Evolutionary conservation across 2,888 invertebrate species (phyloP).

Genomic region (Hesperia comma): DNA sequence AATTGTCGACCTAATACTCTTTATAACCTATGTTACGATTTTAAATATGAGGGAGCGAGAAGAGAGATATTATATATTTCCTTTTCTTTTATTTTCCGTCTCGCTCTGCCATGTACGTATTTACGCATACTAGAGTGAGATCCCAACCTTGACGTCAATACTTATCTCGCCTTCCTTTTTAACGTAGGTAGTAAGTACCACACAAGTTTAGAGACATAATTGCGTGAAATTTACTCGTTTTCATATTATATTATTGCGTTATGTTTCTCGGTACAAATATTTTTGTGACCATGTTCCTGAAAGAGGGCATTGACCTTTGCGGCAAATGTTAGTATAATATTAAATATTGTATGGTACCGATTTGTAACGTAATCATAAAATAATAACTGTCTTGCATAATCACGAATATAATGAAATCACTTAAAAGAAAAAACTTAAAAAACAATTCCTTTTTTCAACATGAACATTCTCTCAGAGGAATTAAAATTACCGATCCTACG

Average conservation of each 20-base stretch:
- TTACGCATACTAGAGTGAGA: constrained; percentile 18
- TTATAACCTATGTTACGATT: constrained; percentile 22
- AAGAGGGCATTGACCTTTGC: constrained; percentile 11
- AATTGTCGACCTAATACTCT: constrained; percentile 18
- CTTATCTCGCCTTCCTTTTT: constrained; percentile 22
- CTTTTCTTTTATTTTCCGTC: constrained; percentile 14
- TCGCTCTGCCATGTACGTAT: constrained; percentile 5
- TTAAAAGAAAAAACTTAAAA: no score
- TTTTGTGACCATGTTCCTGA: constrained; percentile 9
- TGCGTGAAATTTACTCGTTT: constrained; percentile 11
- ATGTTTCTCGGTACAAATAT: constrained; percentile 8
- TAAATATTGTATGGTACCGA: no score
- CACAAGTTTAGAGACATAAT: constrained; percentile 14
- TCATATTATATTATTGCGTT: neutral
- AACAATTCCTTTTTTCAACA: no score
- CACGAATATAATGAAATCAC: no score
- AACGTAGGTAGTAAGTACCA: constrained; percentile 11
- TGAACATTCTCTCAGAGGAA: no score
- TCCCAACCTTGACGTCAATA: constrained; percentile 19
- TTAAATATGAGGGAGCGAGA: constrained; percentile 20
- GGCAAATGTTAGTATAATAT: neutral
- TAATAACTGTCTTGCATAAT: no score
- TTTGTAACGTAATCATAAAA: no score
- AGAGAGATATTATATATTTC: constrained; percentile 9
- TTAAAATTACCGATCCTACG: no score